phyloP scores from a whole-genome alignment of 2,888 invertebrate genomes.

The Phengaris alcon region DNA sequence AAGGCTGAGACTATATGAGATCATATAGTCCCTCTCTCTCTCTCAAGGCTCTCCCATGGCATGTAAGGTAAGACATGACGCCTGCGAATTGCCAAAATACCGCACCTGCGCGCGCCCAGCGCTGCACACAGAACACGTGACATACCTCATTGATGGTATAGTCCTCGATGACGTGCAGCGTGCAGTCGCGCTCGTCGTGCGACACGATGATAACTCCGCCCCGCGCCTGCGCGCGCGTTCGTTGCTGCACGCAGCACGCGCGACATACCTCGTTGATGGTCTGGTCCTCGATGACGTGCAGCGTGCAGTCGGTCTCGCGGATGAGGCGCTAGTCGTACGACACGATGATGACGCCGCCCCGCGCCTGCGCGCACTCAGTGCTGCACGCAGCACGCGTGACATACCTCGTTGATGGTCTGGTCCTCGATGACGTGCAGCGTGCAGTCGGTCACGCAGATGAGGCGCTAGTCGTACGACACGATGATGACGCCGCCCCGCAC shows the following conservation, averaged over 20 bases:
- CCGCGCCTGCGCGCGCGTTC: too few species aligned
- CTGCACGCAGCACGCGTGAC: background rate
- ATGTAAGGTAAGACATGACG: too few species aligned
- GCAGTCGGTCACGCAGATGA: constrained; percentile 97
- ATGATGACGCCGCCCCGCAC: constrained; percentile 96
- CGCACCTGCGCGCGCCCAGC: too few species aligned
- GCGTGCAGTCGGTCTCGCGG: constrained; percentile 94
- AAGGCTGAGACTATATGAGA: too few species aligned
- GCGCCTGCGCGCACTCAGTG: too few species aligned
- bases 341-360: constrained; percentile 94
- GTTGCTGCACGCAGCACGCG: too few species aligned
- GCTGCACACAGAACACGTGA: background rate
- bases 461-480: constrained; percentile 90
- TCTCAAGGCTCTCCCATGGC: too few species aligned
- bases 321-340: constrained; percentile 94
- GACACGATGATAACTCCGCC: constrained; percentile 94
- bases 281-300: constrained; percentile 98
- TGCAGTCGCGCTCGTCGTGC: constrained; percentile 93
- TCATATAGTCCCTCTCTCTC: too few species aligned
- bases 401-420: constrained; percentile 93
- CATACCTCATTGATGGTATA: constrained; percentile 93
- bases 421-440: constrained; percentile 97
- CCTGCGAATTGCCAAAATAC: too few species aligned
- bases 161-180: constrained; percentile 97
- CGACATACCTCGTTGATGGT: constrained; percentile 89